These are phyloP conservation scores for Caenorhabditis doughertyi DNA, from an alignment of 2,888 invertebrate genomes.

Conservation along the genomic window DNA sequence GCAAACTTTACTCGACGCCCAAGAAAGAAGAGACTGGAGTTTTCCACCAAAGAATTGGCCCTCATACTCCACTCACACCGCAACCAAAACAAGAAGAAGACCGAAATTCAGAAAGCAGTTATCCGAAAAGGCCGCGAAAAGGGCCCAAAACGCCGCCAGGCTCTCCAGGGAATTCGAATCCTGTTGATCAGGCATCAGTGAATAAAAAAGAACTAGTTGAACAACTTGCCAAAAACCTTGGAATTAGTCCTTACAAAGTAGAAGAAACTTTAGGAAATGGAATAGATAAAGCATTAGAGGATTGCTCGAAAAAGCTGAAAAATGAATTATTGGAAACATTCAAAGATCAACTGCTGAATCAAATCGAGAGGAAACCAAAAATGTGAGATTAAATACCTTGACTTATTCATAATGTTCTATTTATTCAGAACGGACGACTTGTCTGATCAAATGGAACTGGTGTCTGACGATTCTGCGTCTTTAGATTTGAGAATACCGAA, in stretches of 20 bases:
- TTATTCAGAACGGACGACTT: conserved; percentile 44
- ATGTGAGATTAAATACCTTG: neutral
- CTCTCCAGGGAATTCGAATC: conserved; percentile 58
- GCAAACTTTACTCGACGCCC: neutral
- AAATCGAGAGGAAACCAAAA: conserved; percentile 24
- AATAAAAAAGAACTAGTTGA: conserved; percentile 14
- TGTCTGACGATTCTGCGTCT: conserved; percentile 62
- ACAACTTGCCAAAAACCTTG: conserved; percentile 53
- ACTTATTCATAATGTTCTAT: neutral
- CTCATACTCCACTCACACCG: conserved; percentile 6
- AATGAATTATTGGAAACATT: conserved; percentile 66
- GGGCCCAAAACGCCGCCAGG: conserved; percentile 71
- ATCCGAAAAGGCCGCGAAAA: conserved; percentile 9
- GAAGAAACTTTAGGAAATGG: conserved; percentile 51
- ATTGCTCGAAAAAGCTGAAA: conserved; percentile 52
- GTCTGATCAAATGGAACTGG: conserved; percentile 71
- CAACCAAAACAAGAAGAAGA: conserved; percentile 5
- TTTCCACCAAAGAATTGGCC: neutral
- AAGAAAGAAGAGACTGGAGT: neutral
- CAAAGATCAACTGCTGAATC: conserved; percentile 54
- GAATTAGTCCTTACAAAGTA: conserved; percentile 41
- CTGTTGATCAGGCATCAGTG: conserved; percentile 26
- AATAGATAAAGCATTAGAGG: conserved; percentile 52
- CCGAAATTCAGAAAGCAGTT: neutral
- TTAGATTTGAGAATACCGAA: conserved; percentile 22